Percentiles rank a stretch among this genome's conserved stretches.
These are phyloP conservation scores for Ceratosolen fusciceps DNA, from an alignment of 1,140 invertebrate genomes.

Conservation along the genomic window DNA sequence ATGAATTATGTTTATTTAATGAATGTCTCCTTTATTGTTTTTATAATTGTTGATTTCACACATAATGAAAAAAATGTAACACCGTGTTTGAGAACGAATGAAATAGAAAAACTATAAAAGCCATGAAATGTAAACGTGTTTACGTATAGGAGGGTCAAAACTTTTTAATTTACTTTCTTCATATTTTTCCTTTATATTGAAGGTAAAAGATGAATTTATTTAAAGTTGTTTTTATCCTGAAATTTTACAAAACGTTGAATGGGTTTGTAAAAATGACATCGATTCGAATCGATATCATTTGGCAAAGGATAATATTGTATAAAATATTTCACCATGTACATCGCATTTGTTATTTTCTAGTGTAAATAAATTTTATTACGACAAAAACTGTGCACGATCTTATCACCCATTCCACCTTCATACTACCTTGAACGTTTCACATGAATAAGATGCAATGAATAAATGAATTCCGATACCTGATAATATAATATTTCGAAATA, in stretches of 20 bases:
- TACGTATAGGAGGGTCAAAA: background rate
- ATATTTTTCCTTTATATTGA: slow-evolving; percentile 25
- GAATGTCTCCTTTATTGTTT: background rate
- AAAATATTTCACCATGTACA: slow-evolving; percentile 57
- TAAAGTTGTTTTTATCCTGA: slow-evolving; percentile 19
- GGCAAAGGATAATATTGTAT: slow-evolving; percentile 43
- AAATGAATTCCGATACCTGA: too few species aligned
- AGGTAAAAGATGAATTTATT: background rate
- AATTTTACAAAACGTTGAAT: slow-evolving; percentile 9
- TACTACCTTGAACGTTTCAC: too few species aligned
- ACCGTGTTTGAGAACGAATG: background rate
- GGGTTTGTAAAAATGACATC: slow-evolving; percentile 34
- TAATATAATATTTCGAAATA: too few species aligned
- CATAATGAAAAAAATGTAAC: background rate
- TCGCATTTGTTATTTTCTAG: slow-evolving; percentile 66
- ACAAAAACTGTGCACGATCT: slow-evolving; percentile 52
- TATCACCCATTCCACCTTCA: too few species aligned
- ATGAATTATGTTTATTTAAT: background rate
- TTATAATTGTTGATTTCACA: background rate
- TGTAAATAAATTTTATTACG: slow-evolving; percentile 70
- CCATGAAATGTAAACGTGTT: background rate
- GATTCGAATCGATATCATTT: slow-evolving; percentile 27
- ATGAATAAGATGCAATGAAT: too few species aligned
- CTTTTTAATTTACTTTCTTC: slow-evolving; percentile 2
- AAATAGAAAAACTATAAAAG: background rate